Conservation (phyloP, 2,797 vertebrate genomes). For the Delichon dasypus region DNA sequence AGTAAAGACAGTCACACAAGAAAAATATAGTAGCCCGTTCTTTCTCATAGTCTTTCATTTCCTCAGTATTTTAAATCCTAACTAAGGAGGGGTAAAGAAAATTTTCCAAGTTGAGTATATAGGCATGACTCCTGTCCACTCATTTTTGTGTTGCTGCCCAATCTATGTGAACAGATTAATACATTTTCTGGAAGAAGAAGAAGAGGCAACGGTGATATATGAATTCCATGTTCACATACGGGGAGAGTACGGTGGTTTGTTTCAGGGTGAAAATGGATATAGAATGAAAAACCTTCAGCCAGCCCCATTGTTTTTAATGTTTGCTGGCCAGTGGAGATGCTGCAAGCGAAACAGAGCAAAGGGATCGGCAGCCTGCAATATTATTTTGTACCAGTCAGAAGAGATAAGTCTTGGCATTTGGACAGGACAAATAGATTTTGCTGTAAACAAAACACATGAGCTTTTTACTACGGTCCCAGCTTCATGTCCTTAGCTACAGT, state of each 20-base stretch:
- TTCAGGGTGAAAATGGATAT: not conserved
- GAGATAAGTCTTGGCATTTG: not conserved
- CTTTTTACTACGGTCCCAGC: not conserved
- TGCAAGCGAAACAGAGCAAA: not conserved
- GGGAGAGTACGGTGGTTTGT: not conserved
- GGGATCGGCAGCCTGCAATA: not conserved
- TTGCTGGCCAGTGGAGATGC: not conserved
- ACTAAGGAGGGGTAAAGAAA: not conserved
- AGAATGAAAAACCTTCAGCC: not conserved
- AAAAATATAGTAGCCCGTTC: not conserved
- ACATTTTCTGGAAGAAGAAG: not conserved
- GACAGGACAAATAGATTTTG: not conserved
- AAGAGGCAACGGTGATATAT: not conserved
- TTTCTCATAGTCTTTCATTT: not conserved
- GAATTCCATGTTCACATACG: not conserved
- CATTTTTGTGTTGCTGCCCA: not conserved
- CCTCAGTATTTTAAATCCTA: not conserved
- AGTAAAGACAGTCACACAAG: not conserved
- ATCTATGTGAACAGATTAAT: not conserved
- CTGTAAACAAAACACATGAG: not conserved
- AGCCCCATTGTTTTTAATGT: not conserved
- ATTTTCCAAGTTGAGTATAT: not conserved
- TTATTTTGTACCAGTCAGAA: not conserved
- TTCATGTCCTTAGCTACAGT: conserved; percentile 3
- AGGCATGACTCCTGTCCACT: not conserved